Evolutionary conservation across 2,888 invertebrate species (phyloP), one percentile per base, ranked within the genome.

Genomic region (Fissipunctia ypsillon): DNA sequence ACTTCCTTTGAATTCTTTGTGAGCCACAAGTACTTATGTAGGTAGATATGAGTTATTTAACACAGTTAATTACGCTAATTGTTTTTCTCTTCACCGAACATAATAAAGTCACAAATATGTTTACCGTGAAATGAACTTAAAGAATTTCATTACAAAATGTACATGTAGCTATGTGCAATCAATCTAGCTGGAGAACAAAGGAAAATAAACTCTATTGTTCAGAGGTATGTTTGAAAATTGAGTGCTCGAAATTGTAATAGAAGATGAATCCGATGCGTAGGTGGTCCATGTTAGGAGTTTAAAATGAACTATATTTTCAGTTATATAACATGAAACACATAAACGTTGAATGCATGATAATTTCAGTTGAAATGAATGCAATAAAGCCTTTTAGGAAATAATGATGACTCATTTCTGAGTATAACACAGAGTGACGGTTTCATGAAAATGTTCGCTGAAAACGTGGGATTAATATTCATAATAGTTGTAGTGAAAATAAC

Each of bases 111-210:
- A 65, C 69, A 57, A 68, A 45, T 56, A 68, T 56, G 35, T 71
- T 31, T 60, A 59, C 31, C 22, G n/a, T 57, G 45, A 72, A 69
- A 75, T 65, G 60, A 73, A 80, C 73, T 87, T 76, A 56, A 80
- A 76, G 77, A 78, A 81, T 84, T 87, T 78, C 50, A 78, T 76
- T 76, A 72, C 43, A 76, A 69, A 72, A 70, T 52, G 59, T 73
- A 52, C 65, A 63, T 28, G 3, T 38, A 63, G 52, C 38, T 54
- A 63, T 48, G 48, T 59, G n/a, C 57, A 43, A 64, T 68, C 28
- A 61, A 31, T 71, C 6, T n/a, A 41, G 16, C 7, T 19, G 0
- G 6, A 56, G 19, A 3, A 38, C 69, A 52, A 72, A 25, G 45
- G 0, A 78, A 63, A 76, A 16, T 31, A 22, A n/a, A 74, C 79